Base-by-base conservation (phyloP, 2,113 vertebrate species). In the Lepus timidus region DNA sequence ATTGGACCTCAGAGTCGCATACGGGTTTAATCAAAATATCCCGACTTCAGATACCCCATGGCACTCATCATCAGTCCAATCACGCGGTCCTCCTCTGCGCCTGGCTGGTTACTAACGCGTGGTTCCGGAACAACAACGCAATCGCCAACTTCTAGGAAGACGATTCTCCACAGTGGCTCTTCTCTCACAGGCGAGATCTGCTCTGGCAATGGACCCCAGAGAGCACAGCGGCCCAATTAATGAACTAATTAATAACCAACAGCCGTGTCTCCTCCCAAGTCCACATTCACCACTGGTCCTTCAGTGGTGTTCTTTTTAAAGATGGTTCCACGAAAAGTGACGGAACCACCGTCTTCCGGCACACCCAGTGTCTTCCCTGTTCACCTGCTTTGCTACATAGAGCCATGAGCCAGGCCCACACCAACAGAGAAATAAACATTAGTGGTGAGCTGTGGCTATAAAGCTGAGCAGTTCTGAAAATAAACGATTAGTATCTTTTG, bases 11-110 rank as follows among this genome's bases (percentile, higher is more conserved):
- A 94, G 95, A 91, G 61, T 31, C 74, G 0, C 6, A n/a, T 31
- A 68, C 0, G 64, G 86, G 83, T 96, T 91, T 95, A 75, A 96
- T 93, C 91, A 95, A 79, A 94, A 88, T 75, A 79, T 93, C 93
- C 88, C 22, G 65, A 58, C 68, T 94, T 95, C 97, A 96, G 96
- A 92, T 95, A 94, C 91, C 85, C 93, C 91, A 96, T 86, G 97
- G 94, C 31, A 79, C 88, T 92, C 95, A 85, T 96, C 81, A 87
- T 1, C 0, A 90, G 82, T 27, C 90, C 85, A 86, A 39, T 33
- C 27, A 52, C 13, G 9, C 23, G 25, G 58, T 29, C 16, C 64
- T 75, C 67, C 58, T 31, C 73, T 23, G 6, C 13, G 4, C 51
- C 81, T 31, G 70, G 62, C 29, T 20, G 51, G 39, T 55, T 17